Base-by-base conservation (phyloP, 2,797 vertebrate species). In the Morelia viridis region DNA sequence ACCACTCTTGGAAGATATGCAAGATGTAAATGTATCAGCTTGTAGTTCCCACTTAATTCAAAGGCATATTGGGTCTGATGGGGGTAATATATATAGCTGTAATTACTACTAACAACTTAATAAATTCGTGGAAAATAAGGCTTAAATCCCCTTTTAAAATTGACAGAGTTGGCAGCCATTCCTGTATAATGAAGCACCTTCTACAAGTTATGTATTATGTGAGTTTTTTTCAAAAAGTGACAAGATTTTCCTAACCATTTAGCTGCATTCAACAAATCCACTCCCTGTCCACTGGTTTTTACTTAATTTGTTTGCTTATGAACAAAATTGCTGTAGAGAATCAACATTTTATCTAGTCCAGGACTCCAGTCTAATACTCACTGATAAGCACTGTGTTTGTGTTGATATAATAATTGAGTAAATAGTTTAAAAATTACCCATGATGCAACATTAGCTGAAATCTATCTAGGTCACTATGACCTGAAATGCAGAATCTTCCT, bases 391-490 rank as follows among this genome's bases (percentile, higher is more conserved):
- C 9, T 41, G 60, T 13, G 4, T 50, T 28, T 85, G 41, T 86
- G n/a, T 92, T 89, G 41, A 86, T 71, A 22, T 61, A 76, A 41
- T 22, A 65, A 90, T 68, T 90, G 85, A 90, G 31, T 50, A 87
- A 91, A 85, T 56, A 65, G 13, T 64, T 85, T 85, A 68, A 62
- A 71, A 86, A 92, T 76, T 41, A 86, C 24, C 9, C 53, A 13
- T 80, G 41, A 76, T 90, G 71, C 64, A 87, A 26, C 31, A 64
- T 84, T 80, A 41, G 28, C 57, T 92, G 65, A n/a, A 91, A 8
- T 10, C 84, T 92, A 86, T 89, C n/a, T 91, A 90, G 92, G 65
- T 64, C 85, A 57, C 24, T 61, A 89, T 64, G 53, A 57, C 56
- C 35, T 61, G 41, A 92, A 87, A 90, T 87, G 5, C 9, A 90